A percentile compares a stretch with the other conserved stretches of the same genome.
phyloP scores from a whole-genome alignment of 2,113 vertebrate genomes.

The Dasyurus viverrinus region DNA sequence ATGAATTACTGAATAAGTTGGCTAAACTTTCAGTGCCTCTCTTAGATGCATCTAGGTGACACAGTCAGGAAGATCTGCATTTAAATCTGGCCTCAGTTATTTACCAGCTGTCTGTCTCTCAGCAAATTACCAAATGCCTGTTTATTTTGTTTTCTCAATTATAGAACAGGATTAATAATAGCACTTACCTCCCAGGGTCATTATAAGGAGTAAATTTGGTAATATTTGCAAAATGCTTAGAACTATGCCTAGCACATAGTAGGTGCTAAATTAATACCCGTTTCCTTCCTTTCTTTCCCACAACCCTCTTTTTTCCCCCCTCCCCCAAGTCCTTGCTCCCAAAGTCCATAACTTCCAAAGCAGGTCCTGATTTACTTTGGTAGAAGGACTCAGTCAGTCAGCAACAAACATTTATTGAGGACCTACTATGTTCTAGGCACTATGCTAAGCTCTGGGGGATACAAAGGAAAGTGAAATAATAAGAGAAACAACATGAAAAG shows the following conservation, averaged over 20 bases:
- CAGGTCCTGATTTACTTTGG: too few relatives aligned
- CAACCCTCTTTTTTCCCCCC: too few relatives aligned
- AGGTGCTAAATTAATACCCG: neutral
- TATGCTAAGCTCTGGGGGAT: neutral
- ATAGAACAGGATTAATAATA: neutral
- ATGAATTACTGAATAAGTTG: neutral
- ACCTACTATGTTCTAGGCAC: neutral
- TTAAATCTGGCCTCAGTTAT: neutral
- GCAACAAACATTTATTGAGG: slow-evolving; percentile 9
- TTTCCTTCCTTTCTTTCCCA: neutral
- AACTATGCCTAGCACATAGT: neutral
- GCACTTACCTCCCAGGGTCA: neutral
- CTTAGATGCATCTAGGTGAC: neutral
- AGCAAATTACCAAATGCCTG: neutral
- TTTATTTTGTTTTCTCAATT: neutral
- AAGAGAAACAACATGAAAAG: neutral
- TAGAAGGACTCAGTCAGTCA: too few relatives aligned
- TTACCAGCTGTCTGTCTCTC: neutral
- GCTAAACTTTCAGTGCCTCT: neutral
- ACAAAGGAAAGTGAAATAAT: too few relatives aligned
- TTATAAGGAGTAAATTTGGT: neutral
- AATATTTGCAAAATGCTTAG: neutral
- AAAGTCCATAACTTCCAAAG: neutral
- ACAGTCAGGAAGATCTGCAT: neutral
- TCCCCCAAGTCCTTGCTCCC: too few relatives aligned